Conservation (phyloP, 2,797 vertebrate genomes). For the Pelobates cultripes region DNA sequence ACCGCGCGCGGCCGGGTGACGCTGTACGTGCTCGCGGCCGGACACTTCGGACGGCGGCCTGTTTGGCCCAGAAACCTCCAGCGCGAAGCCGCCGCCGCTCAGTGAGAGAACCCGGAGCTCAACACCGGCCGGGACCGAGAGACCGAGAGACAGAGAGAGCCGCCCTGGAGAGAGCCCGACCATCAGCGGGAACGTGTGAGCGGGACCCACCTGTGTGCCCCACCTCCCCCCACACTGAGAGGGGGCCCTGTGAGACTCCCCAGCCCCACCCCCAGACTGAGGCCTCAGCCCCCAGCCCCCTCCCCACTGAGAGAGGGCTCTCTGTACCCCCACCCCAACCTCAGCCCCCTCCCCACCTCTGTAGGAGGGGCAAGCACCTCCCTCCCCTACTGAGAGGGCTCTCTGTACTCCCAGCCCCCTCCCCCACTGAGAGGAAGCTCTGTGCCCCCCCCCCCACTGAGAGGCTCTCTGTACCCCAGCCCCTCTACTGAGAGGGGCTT, state of each 20-base stretch:
- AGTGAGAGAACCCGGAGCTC: neutral
- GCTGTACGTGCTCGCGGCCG: too few species aligned
- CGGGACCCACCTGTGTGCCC: neutral
- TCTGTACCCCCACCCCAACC: too few species aligned
- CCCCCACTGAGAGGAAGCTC: neutral
- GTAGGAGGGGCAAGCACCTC: too few species aligned
- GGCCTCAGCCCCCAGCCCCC: neutral
- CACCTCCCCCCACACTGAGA: neutral
- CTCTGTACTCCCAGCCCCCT: too few species aligned
- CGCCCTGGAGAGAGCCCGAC: too few species aligned
- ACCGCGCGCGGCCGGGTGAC: neutral
- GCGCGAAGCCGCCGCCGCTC: constrained; percentile 6
- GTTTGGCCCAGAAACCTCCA: neutral
- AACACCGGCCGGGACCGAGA: too few species aligned
- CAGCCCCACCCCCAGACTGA: neutral
- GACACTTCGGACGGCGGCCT: too few species aligned
- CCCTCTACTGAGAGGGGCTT: neutral
- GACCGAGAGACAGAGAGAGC: too few species aligned
- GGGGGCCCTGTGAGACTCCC: too few species aligned
- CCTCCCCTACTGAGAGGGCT: neutral
- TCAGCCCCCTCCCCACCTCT: too few species aligned
- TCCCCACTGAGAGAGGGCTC: neutral
- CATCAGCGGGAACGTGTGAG: too few species aligned
- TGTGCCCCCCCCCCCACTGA: neutral
- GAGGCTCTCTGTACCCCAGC: too few species aligned